Evolutionary conservation across 1,140 invertebrate genomes (phyloP).

Genomic region (Charaxes varanes): DNA sequence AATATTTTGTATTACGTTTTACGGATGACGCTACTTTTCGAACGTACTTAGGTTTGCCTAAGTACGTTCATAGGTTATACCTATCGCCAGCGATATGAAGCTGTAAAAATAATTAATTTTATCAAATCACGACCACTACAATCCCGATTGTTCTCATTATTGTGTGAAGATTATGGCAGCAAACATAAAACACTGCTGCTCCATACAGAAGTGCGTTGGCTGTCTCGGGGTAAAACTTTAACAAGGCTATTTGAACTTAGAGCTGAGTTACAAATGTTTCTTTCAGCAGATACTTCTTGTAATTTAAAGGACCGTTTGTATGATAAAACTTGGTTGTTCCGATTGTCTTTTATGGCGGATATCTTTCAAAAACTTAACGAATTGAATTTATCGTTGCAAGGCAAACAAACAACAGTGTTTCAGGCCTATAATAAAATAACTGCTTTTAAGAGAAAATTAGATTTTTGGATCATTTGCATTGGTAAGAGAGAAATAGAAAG

Average conservation of each 20-base stretch:
- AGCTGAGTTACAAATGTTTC: slow-evolving; percentile 12
- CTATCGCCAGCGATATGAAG: no score
- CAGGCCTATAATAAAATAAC: slow-evolving; percentile 26
- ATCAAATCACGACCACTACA: slow-evolving; percentile 7
- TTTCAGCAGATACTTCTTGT: background rate
- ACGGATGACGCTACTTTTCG: no score
- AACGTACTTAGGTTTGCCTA: no score
- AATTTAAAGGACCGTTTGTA: background rate
- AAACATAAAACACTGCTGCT: slow-evolving; percentile 42
- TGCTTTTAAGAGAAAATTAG: slow-evolving; percentile 28
- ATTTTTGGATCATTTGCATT: slow-evolving; percentile 30
- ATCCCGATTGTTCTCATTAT: slow-evolving; percentile 4
- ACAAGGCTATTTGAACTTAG: slow-evolving; percentile 45
- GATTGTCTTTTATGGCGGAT: background rate
- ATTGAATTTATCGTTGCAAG: slow-evolving; percentile 23
- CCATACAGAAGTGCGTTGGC: slow-evolving; percentile 43
- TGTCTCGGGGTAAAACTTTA: slow-evolving; percentile 46
- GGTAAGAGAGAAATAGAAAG: slow-evolving; percentile 26
- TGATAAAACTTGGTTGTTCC: background rate
- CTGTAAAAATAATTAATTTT: slow-evolving; percentile 4
- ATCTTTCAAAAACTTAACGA: background rate
- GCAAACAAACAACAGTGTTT: slow-evolving; percentile 24
- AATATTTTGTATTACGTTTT: no score
- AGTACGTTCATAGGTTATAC: no score
- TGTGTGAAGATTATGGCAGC: slow-evolving; percentile 44